Base-by-base conservation (phyloP, 2,797 vertebrate species). In the Pipistrellus kuhlii region DNA sequence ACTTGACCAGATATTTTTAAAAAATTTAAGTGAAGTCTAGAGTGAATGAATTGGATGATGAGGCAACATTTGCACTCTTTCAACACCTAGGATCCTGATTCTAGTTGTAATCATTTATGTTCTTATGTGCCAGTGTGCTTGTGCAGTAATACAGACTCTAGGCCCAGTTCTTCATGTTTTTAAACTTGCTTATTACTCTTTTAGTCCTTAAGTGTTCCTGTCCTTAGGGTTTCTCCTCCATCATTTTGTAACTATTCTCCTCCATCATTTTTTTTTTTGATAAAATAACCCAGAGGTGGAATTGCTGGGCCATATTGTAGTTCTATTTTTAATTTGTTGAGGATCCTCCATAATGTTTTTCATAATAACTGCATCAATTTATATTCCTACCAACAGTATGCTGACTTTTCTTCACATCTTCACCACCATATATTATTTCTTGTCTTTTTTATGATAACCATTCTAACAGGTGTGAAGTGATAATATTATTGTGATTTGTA, bases 21-120 rank as follows among this genome's bases (percentile, higher is more conserved):
- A 83, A 57, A 94, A 41, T 51, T 66, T 89, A 62, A 83, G 35
- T 85, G 64, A 76, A 88, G 64, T 27, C 48, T 64, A 46, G 44
- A 84, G 35, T 91, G 51, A 38, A 87, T 80, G n/a, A 86, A 85
- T 4, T 75, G n/a, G 69, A 51, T 93, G 59, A 21, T 46, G 25
- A 48, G 59, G 7, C 72, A 87, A 2, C 53, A 64, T 72, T 88
- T 84, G 7, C 14, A 48, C 10, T 53, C 55, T 84, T 81, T 68
- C 41, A 84, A n/a, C 8, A 85, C 21, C 13, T 20, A 25, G 23
- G 41, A 38, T 73, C 73, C 53, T 21, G 25, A 15, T 53, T 82
- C 62, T 62, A 35, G 48, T 20, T 88, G 35, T 73, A 27, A 9
- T 80, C 48, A 73, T 82, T 78, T 83, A 44, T 80, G 14, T 14